These are phyloP conservation scores for Orbicella faveolata DNA, from an alignment of 64 coral and sea anemone genomes.

Conservation along the genomic window DNA sequence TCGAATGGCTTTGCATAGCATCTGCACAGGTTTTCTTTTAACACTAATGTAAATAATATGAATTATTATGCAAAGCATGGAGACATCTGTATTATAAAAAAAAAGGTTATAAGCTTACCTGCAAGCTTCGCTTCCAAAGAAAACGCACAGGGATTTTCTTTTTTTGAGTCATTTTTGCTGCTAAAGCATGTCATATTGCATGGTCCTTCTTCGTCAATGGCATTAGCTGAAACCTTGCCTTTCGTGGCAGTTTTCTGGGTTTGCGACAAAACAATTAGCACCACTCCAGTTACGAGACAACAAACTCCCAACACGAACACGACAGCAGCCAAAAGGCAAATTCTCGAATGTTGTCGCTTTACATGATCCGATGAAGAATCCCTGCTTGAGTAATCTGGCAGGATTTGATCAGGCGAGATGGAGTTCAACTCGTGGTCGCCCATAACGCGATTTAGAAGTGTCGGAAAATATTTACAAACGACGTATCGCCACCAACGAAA, in stretches of 20 bases:
- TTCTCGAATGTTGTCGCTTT: neutral
- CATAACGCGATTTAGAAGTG: neutral
- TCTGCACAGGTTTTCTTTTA: too few relatives aligned
- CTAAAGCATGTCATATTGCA: neutral
- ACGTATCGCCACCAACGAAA: neutral
- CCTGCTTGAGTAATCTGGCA: neutral
- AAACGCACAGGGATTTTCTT: slow-evolving; percentile 14
- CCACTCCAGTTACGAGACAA: neutral
- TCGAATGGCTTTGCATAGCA: too few relatives aligned
- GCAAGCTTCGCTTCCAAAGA: slow-evolving; percentile 18
- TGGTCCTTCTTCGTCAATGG: neutral
- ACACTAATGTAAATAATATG: too few relatives aligned
- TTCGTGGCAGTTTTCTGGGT: neutral
- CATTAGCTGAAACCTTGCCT: neutral
- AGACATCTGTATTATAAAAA: neutral
- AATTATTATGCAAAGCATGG: neutral
- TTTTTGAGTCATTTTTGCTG: neutral
- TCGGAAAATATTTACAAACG: neutral
- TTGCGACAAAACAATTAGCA: neutral
- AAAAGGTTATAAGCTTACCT: slow-evolving; percentile 3
- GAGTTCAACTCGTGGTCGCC: slow-evolving; percentile 17
- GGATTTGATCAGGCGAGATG: neutral
- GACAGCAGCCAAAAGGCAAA: neutral
- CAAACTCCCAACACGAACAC: neutral
- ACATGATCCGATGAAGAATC: neutral